Evolutionary conservation across 2,888 invertebrate genomes (phyloP), one percentile per base, ranked within the genome.

Genomic region (Pristionchus arcanus): DNA sequence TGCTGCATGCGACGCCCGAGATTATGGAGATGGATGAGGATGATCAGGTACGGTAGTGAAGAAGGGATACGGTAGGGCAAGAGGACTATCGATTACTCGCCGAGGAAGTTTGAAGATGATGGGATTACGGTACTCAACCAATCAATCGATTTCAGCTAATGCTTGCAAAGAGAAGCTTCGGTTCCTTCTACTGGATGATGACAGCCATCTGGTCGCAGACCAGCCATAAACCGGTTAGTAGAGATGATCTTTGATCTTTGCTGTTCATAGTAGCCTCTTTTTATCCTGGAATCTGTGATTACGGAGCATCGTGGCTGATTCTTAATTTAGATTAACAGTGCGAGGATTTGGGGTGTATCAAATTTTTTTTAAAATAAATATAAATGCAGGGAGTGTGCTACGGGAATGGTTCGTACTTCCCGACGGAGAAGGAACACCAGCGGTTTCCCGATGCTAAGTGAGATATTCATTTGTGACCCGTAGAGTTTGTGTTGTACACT

Each of bases 171-270:
- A 90, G 90, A 55, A 91, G 94, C 19, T 94, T 94, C 90, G 91
- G 93, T 37, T 88, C 93, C 7, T 94, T 93, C 90, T 94, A 94
- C 90, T 94, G 94, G 94, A 93, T 93, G 93, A 83, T 92, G 83
- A 91, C 91, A 21, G 91, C 91, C 16, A 91, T 92, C 74, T 94
- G 94, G 94, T 31, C 71, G 15, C 25, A 37, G 25, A 92, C 92
- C 11, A 87, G 90, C 49, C 25, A 59, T 19, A 84, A 55, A 55
- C 25, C 59, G 84, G 49, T 59, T 9, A 49, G 59, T 59, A 1
- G 81, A 3, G 81, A 16, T 31, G 25, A 25, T 59, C 31, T 85
- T 59, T n/a, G 21, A 25, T 31, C 85, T 31, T 85, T 31, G 34
- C 13, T 34, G 34, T 31, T 68, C 15, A 31, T 68, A n/a, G 4